Evolutionary conservation across 2,888 invertebrate genomes (phyloP).

Genomic region (Biston betularia): DNA sequence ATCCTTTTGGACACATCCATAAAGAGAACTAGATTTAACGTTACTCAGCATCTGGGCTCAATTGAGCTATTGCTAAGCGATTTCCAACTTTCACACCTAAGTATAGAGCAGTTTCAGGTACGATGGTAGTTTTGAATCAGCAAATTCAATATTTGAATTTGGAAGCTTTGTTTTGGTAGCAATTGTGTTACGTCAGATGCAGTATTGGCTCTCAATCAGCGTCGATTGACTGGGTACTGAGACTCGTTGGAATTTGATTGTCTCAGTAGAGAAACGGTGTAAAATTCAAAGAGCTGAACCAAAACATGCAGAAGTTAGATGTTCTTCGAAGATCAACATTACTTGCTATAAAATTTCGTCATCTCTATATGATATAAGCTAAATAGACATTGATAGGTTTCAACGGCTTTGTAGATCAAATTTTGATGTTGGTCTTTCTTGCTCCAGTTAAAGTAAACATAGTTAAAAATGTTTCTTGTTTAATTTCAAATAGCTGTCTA

Average conservation of each 20-base stretch:
- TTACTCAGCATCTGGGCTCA: constrained; percentile 16
- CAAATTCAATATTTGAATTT: constrained; percentile 55
- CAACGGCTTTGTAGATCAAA: too few species aligned
- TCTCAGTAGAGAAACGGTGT: constrained; percentile 7
- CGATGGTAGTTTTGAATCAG: constrained; percentile 35
- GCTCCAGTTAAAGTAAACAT: too few species aligned
- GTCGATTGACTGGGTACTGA: constrained; percentile 21
- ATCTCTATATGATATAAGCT: too few species aligned
- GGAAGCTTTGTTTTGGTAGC: constrained; percentile 49
- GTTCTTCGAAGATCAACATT: too few species aligned
- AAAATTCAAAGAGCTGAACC: not conserved
- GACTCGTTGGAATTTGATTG: constrained; percentile 1
- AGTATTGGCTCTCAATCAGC: constrained; percentile 36
- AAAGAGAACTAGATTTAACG: constrained; percentile 26
- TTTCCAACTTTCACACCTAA: not conserved
- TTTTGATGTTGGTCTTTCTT: too few species aligned
- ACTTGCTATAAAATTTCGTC: too few species aligned
- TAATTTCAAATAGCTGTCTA: too few species aligned
- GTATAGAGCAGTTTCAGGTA: constrained; percentile 16
- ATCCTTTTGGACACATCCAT: constrained; percentile 23
- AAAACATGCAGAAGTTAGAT: too few species aligned
- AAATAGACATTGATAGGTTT: too few species aligned
- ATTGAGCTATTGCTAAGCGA: constrained; percentile 6
- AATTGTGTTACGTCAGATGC: constrained; percentile 47
- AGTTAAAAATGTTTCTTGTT: too few species aligned